Conservation (phyloP, 2,113 vertebrate species). For the Hippoglossus stenolepis region DNA sequence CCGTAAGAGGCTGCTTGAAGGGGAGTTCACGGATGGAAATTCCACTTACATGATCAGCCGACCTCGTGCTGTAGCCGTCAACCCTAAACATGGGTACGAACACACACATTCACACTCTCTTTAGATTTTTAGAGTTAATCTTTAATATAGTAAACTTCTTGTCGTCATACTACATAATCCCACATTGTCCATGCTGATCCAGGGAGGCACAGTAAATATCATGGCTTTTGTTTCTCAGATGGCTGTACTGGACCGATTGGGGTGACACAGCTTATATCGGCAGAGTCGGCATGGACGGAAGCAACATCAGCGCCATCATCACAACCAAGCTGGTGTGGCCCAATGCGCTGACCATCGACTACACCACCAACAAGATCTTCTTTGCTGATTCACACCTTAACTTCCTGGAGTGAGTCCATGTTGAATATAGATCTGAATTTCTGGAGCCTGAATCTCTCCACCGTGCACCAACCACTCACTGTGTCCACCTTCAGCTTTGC, state of each 20-base stretch:
- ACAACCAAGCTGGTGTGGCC: conserved; percentile 81
- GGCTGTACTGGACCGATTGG: conserved; percentile 83
- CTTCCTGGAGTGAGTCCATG: conserved; percentile 75
- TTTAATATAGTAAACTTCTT: too few species aligned
- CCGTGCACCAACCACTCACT: neutral
- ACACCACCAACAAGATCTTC: conserved; percentile 81
- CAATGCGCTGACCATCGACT: conserved; percentile 78
- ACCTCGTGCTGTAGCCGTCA: conserved; percentile 76
- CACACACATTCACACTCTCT: neutral
- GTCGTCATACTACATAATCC: neutral
- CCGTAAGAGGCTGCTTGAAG: conserved; percentile 73
- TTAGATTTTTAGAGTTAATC: too few species aligned
- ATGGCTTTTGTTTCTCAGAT: conserved; percentile 48
- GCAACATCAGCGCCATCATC: conserved; percentile 71
- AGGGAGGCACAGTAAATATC: too few species aligned
- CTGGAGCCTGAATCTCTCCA: too few species aligned
- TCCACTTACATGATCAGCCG: conserved; percentile 62
- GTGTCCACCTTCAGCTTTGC: conserved; percentile 65
- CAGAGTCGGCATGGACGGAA: conserved; percentile 79
- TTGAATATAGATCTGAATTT: too few species aligned
- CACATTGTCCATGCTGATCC: neutral
- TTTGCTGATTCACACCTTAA: conserved; percentile 80
- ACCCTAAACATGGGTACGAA: conserved; percentile 78
- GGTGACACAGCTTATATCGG: conserved; percentile 74
- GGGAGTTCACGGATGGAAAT: conserved; percentile 66